Evolutionary conservation across 2,888 invertebrate species (phyloP), one percentile per base, ranked within the genome.

Genomic region (Drosophila anomalata): DNA sequence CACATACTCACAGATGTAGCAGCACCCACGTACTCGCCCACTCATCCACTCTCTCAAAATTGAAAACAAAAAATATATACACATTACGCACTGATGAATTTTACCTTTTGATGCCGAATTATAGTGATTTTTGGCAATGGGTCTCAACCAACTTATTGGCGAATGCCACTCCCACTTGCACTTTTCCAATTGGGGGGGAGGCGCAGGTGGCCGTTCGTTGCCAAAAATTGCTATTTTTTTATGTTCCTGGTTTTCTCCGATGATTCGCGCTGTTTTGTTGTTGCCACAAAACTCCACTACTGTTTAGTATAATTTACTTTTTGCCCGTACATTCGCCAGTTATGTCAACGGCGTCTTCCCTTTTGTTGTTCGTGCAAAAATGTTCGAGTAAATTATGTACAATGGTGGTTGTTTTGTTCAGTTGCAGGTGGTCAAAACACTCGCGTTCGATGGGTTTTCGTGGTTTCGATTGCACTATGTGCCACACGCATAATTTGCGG

Each of bases 291-390:
- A 29, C 29, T 29, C 70, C 66, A 67, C 85, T 77, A 73, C 80
- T 85, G 85, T 78, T 75, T 73, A 52, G 44, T 53, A 78, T 73
- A 84, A 84, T 87, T 87, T 86, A 80, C 76, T 72, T 73, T 73
- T 73, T 42, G 42, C 73, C 50, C 39, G n/a, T 44, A 29, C 52
- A 31, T 69, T 76, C 72, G 77, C 79, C 79, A 86, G 79, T 82
- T 87, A 78, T 85, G 82, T 82, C 79, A 84, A 84, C 65, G 71
- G 71, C 77, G 78, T 82, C 71, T 72, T 69, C 59, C 56, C 67
- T 66, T 79, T 75, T 17, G 17, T 79, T 78, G 61, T 80, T 76
- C 73, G 76, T 58, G 61, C 75, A 76, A 79, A 76, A 78, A 80
- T 75, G 39, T 54, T 76, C 63, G 52, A 73, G 70, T 88, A 87